These are phyloP conservation scores for Camponotus pennsylvanicus DNA, from an alignment of 1,140 invertebrate species.

Conservation along the genomic window DNA sequence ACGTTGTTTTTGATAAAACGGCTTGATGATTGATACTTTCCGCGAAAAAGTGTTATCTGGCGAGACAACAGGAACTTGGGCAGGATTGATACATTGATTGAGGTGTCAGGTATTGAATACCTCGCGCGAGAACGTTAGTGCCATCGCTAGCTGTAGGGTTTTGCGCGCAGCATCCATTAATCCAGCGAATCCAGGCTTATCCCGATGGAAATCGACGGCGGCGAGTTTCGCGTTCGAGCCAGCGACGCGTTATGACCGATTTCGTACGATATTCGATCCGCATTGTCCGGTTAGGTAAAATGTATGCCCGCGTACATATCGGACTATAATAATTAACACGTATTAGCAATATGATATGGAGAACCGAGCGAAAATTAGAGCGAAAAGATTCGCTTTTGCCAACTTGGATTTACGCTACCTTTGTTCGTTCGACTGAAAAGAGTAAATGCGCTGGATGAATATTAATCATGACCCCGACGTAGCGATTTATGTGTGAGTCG, in stretches of 20 bases:
- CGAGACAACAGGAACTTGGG: slow-evolving; percentile 31
- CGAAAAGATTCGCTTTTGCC: not conserved
- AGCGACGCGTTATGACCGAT: slow-evolving; percentile 53
- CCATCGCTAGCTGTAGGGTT: slow-evolving; percentile 19
- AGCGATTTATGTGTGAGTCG: not conserved
- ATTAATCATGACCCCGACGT: slow-evolving; percentile 37
- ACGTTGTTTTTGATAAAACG: slow-evolving; percentile 32
- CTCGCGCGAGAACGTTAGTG: slow-evolving; percentile 20
- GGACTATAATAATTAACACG: slow-evolving; percentile 1
- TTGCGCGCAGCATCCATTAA: slow-evolving; percentile 48
- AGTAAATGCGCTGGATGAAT: not conserved
- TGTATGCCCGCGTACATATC: not conserved
- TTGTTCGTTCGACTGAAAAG: not conserved
- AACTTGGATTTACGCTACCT: not conserved
- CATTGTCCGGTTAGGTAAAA: slow-evolving; percentile 20
- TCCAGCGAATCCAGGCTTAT: slow-evolving; percentile 52
- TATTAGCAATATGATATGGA: not conserved
- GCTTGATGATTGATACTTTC: slow-evolving; percentile 35
- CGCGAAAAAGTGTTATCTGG: slow-evolving; percentile 35
- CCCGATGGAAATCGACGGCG: slow-evolving; percentile 20
- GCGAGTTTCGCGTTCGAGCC: slow-evolving; percentile 23
- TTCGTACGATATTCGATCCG: slow-evolving; percentile 29
- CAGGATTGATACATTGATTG: slow-evolving; percentile 44
- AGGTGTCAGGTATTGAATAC: slow-evolving; percentile 50
- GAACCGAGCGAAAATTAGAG: not conserved